Conservation (phyloP, 1,140 invertebrate species). For the Ostrea denselamellosa region DNA sequence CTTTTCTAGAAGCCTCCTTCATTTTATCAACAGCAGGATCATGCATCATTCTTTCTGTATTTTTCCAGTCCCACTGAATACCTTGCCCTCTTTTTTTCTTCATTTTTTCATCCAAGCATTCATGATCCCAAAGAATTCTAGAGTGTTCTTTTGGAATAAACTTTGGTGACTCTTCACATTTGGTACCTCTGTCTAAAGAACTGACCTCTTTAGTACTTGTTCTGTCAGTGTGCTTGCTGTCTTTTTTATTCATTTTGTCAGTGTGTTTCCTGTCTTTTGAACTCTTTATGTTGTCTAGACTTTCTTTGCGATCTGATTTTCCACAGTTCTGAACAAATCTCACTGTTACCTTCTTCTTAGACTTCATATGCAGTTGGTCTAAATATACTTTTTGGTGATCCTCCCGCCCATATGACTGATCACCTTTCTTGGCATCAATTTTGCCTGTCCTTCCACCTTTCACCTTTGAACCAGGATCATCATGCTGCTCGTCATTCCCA, state of each 20-base stretch:
- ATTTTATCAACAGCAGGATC: not conserved
- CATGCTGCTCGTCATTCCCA: not conserved
- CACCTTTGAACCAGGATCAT: not conserved
- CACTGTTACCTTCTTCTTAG: not conserved
- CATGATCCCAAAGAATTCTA: not conserved
- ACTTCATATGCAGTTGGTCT: not conserved
- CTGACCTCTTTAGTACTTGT: not conserved
- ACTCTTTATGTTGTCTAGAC: not conserved
- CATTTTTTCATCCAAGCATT: not conserved
- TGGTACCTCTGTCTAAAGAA: not conserved
- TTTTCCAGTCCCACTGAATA: slow-evolving; percentile 20
- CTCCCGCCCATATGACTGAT: not conserved
- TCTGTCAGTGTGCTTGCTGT: not conserved
- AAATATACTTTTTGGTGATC: not conserved
- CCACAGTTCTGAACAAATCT: not conserved
- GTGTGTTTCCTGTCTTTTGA: not conserved
- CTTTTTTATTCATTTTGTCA: not conserved
- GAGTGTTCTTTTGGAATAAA: not conserved
- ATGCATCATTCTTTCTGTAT: not conserved
- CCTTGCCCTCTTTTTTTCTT: not conserved
- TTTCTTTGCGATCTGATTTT: not conserved
- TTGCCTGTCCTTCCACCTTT: not conserved
- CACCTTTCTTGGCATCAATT: not conserved
- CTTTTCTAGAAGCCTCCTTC: slow-evolving; percentile 47
- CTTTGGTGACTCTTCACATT: not conserved